Evolutionary conservation across 2,113 vertebrate genomes (phyloP).

Genomic region (Zootoca vivipara): DNA sequence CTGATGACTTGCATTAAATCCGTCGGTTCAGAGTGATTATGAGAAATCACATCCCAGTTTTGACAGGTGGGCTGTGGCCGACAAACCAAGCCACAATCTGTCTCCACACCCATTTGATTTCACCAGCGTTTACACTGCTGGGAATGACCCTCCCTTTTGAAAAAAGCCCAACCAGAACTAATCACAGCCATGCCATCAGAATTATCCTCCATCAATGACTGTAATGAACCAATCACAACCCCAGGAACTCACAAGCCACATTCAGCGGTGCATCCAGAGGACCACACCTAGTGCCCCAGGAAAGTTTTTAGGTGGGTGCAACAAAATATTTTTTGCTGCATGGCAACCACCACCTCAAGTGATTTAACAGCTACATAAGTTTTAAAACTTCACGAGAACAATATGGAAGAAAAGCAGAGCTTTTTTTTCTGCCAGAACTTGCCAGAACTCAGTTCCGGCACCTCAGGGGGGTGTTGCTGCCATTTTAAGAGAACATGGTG

Average conservation of each 20-base stretch:
- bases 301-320: neutral
- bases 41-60: neutral
- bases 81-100: neutral
- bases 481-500: neutral
- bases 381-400: neutral
- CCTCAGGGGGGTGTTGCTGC: no score
- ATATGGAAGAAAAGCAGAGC: neutral
- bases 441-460: no score
- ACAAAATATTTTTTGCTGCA: conserved; percentile 22
- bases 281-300: neutral
- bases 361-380: conserved; percentile 5
- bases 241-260: rapidly evolving
- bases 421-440: no score
- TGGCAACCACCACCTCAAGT: conserved; percentile 24
- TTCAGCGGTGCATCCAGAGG: neutral
- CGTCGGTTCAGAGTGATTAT: rapidly evolving
- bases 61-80: neutral
- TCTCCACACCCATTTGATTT: neutral
- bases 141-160: neutral
- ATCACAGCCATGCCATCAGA: neutral
- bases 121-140: neutral
- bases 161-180: neutral
- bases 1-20: neutral
- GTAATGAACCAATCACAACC: neutral
- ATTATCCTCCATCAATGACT: rapidly evolving